Conservation (phyloP, 1,140 invertebrate species). For the Tetranychus cinnabarinus region DNA sequence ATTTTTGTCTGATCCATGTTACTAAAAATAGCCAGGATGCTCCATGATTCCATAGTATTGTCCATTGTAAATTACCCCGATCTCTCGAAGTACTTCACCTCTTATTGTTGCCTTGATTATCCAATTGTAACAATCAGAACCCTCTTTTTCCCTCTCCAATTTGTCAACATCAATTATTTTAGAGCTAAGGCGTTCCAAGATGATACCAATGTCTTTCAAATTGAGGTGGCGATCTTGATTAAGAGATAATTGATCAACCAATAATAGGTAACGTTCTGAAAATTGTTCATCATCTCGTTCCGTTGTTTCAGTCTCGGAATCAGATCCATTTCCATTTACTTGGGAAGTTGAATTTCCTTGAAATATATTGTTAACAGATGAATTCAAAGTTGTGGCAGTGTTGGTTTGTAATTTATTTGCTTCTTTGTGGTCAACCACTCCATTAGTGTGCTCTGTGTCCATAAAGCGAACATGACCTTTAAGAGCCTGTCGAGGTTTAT, state of each 20-base stretch:
- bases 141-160: conserved; percentile 64
- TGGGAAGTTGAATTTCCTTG: conserved; percentile 25
- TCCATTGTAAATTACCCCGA: conserved; percentile 80
- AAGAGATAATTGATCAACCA: conserved; percentile 71
- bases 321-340: conserved; percentile 40
- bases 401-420: too few species aligned
- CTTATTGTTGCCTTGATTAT: conserved; percentile 75
- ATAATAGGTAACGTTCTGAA: conserved; percentile 61
- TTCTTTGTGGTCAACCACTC: conserved; percentile 2
- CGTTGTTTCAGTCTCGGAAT: conserved; percentile 74
- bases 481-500: too few species aligned
- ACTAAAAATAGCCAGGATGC: background rate
- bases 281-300: conserved; percentile 24
- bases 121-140: conserved; percentile 78
- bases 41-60: conserved; percentile 52
- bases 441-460: conserved; percentile 3
- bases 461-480: conserved; percentile 12
- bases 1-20: too few species aligned
- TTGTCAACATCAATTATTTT: conserved; percentile 80
- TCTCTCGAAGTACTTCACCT: conserved; percentile 59
- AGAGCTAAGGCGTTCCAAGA: conserved; percentile 63
- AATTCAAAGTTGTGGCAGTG: background rate
- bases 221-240: conserved; percentile 59
- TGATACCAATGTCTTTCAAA: conserved; percentile 83
- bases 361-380: conserved; percentile 19